phyloP scores from a whole-genome alignment of 2,113 vertebrate genomes.

The Catharus fuscescens region DNA sequence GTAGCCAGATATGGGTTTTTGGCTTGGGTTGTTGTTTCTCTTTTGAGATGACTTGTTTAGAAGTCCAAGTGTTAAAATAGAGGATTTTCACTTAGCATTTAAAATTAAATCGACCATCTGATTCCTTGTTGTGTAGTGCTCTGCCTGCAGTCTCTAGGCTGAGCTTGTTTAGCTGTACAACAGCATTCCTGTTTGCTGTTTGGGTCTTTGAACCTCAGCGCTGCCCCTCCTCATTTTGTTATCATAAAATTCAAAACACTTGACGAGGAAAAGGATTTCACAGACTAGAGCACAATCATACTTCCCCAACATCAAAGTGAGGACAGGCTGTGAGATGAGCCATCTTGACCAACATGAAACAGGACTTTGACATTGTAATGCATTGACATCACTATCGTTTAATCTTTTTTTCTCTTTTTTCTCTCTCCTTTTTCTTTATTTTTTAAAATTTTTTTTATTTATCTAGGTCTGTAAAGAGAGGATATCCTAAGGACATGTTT shows the following conservation, averaged over 20 bases:
- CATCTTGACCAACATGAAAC: conserved; percentile 51
- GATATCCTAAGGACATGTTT: conserved; percentile 3
- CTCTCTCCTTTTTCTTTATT: neutral
- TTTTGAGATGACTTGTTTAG: neutral
- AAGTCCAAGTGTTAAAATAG: neutral
- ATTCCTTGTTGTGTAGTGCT: neutral
- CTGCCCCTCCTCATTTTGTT: neutral
- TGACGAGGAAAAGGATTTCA: conserved; percentile 12
- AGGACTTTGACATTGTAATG: conserved; percentile 28
- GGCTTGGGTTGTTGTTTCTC: neutral
- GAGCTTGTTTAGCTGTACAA: neutral
- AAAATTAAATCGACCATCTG: neutral
- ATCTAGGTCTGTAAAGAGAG: neutral
- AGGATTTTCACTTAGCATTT: conserved; percentile 12
- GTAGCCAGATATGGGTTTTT: neutral
- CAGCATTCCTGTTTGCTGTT: neutral
- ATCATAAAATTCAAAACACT: conserved; percentile 39
- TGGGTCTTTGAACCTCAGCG: neutral
- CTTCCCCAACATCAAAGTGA: conserved; percentile 2
- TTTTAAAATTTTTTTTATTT: neutral
- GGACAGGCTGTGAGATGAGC: conserved; percentile 11
- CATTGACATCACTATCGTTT: neutral
- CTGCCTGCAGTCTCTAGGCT: neutral
- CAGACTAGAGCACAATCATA: neutral
- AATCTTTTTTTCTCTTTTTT: neutral